Evolutionary conservation across 2,797 vertebrate genomes (phyloP).

Genomic region (Enoplosus armatus): DNA sequence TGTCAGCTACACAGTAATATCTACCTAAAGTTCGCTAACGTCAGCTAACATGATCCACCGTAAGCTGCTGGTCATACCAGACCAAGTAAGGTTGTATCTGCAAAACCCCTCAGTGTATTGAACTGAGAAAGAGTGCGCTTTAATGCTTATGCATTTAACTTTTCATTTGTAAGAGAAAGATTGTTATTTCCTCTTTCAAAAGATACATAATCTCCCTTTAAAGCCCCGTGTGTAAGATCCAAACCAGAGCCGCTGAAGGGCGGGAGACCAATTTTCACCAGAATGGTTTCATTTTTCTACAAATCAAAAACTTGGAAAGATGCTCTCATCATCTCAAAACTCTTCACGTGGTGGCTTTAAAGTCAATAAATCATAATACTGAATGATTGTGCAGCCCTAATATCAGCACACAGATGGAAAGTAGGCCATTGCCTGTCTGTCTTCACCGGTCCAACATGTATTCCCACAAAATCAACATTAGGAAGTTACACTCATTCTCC

Average conservation of each 20-base stretch:
- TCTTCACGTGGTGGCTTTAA: conserved; percentile 12
- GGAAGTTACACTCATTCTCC: conserved; percentile 52
- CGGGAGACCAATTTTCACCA: conserved; percentile 19
- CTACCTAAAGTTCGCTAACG: background rate
- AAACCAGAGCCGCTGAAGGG: conserved; percentile 42
- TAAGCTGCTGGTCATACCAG: conserved; percentile 7
- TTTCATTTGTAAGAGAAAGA: conserved; percentile 23
- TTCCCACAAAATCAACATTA: conserved; percentile 68
- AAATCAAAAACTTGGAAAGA: conserved; percentile 33
- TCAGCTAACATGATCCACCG: background rate
- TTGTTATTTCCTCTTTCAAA: conserved; percentile 20
- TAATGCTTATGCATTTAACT: background rate
- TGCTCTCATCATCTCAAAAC: conserved; percentile 23
- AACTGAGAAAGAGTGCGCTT: background rate
- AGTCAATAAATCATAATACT: conserved; percentile 32
- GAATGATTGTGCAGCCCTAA: conserved; percentile 31
- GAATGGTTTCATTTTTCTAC: conserved; percentile 24
- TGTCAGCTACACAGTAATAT: background rate
- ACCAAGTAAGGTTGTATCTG: background rate
- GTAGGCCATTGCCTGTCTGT: conserved; percentile 31
- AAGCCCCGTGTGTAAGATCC: conserved; percentile 20
- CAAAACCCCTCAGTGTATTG: background rate
- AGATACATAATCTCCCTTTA: background rate
- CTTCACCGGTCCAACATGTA: conserved; percentile 32
- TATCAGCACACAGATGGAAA: conserved; percentile 55